These are phyloP conservation scores for Dasyprocta punctata DNA, from an alignment of 2,113 vertebrate species.

Conservation along the genomic window DNA sequence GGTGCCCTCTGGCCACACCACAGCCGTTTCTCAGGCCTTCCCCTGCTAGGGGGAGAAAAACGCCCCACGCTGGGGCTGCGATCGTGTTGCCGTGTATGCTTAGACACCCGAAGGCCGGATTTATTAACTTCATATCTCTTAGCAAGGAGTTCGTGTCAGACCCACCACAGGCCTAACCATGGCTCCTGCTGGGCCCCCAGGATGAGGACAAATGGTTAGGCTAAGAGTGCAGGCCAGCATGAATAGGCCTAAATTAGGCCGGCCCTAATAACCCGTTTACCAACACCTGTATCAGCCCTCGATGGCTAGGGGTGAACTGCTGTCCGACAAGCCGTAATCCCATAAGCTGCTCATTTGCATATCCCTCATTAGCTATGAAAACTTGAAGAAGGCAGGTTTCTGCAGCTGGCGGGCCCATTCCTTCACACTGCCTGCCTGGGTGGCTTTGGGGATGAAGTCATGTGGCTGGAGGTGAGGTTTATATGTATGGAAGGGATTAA, in stretches of 20 bases:
- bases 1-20: background rate
- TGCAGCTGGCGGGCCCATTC: constrained; percentile 87
- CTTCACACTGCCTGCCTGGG: constrained; percentile 89
- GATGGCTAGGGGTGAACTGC: constrained; percentile 88
- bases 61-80: background rate
- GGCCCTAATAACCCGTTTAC: constrained; percentile 92
- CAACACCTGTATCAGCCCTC: constrained; percentile 96
- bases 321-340: constrained; percentile 94
- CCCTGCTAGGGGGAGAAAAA: background rate
- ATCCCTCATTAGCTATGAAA: constrained; percentile 91
- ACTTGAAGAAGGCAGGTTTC: constrained; percentile 86
- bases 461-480: constrained; percentile 90
- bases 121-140: constrained; percentile 84
- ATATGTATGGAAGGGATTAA: constrained; percentile 96
- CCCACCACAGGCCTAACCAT: constrained; percentile 92
- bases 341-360: constrained; percentile 96
- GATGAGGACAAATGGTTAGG: constrained; percentile 88
- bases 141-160: constrained; percentile 86
- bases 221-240: constrained; percentile 85
- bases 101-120: constrained; percentile 75
- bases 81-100: background rate
- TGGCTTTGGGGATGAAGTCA: constrained; percentile 93
- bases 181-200: constrained; percentile 89
- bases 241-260: constrained; percentile 92
- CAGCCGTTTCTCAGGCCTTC: constrained; percentile 83